Base-by-base conservation (phyloP, 30 jellyfish, hydroid and myxozoan genomes). In the Pseudorhiza aurosa region DNA sequence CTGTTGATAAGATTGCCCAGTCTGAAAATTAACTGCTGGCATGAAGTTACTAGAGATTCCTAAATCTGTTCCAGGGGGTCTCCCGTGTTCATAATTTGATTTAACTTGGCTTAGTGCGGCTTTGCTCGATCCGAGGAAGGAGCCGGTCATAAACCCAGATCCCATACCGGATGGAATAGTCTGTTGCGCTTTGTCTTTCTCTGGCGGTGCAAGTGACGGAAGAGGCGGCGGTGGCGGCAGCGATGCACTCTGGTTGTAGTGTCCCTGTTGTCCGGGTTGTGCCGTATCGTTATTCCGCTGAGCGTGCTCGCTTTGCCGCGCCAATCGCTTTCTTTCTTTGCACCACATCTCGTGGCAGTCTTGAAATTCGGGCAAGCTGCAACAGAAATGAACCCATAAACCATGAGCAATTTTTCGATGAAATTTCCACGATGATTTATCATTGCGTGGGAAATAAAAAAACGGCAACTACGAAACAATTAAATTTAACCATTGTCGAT, bases 261-360 rank as follows among this genome's bases (percentile, higher is more conserved):
- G 83, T 31, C 77, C 46, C 45, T 75, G 47, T 8, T 63, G 68
- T n/a, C n/a, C n/a, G n/a, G n/a, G n/a, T 8, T 59, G 87, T 14
- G 83, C 3, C 10, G 68, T 28, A 10, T 82, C 87, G 55, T 42
- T 39, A 18, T 37, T 70, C 31, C 84, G 75, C 27, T 84, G 86
- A 9, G 87, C 51, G 27, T 82, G 93, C 18, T 69, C 91, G 47
- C 72, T 74, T 71, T 75, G 87, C 18, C 99, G 96, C 18, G 95
- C 97, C 62, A 77, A 87, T 58, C 96, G 87, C 58, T 85, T 85
- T 53, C 95, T 44, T 58, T 94, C 96, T 58, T 94, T 94, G 45
- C 96, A 89, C 97, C 97, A 88, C 99, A 94, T 87, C 60, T 94
- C 99, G 58, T 94, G 99, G 64, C 97, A 94, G 70, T 94, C 97